phyloP scores from a whole-genome alignment of 2,113 vertebrate genomes.

The Narcine bancroftii region DNA sequence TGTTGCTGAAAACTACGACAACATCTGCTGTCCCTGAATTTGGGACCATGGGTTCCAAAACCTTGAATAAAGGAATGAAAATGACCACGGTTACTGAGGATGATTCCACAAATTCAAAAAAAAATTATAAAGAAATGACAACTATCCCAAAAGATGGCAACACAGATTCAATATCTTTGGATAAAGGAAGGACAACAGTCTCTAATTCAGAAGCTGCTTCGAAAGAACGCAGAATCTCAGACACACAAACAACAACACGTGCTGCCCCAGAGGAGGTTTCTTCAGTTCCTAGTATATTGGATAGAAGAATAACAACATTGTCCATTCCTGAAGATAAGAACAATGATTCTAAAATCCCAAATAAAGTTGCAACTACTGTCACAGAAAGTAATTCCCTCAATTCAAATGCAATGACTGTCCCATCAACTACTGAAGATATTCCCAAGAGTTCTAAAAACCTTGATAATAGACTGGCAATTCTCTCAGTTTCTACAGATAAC shows the following conservation, averaged over 20 bases:
- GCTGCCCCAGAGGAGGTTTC: not conserved
- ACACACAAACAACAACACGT: not conserved
- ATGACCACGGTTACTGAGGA: conserved; percentile 38
- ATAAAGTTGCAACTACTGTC: not conserved
- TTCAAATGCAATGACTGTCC: not conserved
- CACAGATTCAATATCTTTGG: not conserved
- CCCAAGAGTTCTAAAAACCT: not conserved
- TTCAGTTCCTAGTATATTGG: too few species aligned
- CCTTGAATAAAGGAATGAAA: not conserved
- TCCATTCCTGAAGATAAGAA: too few species aligned
- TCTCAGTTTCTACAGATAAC: not conserved
- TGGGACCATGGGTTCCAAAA: not conserved
- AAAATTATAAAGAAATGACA: not conserved
- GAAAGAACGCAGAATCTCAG: not conserved
- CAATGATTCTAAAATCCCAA: not conserved
- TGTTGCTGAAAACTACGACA: not conserved
- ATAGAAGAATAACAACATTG: not conserved
- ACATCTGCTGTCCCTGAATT: not conserved
- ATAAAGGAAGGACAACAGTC: not conserved
- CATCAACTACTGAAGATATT: not conserved
- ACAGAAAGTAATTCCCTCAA: not conserved
- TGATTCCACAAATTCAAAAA: conserved; percentile 34
- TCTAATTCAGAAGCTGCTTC: not conserved
- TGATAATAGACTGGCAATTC: not conserved
- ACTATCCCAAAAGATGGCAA: not conserved